These are phyloP conservation scores for Melozone crissalis DNA, from an alignment of 2,113 vertebrate species.

Conservation along the genomic window DNA sequence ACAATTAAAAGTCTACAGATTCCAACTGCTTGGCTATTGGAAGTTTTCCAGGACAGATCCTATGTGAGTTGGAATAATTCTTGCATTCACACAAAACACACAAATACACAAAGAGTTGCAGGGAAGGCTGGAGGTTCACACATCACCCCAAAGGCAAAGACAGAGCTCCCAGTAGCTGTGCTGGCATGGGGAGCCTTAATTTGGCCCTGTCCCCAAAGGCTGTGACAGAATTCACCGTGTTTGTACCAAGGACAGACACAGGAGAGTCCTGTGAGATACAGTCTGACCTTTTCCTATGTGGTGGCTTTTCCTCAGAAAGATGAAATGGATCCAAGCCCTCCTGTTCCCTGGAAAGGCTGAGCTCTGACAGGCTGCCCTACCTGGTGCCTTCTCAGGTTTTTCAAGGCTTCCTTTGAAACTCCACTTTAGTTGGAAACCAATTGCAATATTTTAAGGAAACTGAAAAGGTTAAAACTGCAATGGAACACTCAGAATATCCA, in stretches of 20 bases:
- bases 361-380: neutral
- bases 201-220: neutral
- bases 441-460: neutral
- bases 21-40: neutral
- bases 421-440: neutral
- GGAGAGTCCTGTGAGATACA: neutral
- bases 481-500: neutral
- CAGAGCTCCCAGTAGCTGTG: neutral
- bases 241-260: neutral
- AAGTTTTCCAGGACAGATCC: neutral
- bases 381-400: neutral
- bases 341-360: neutral
- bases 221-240: neutral
- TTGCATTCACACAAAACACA: neutral
- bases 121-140: neutral
- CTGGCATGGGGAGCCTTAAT: neutral
- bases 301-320: neutral
- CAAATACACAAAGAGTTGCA: no score
- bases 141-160: neutral
- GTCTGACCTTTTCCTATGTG: neutral
- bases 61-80: neutral
- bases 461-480: neutral
- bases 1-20: neutral
- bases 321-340: neutral
- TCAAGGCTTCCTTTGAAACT: neutral